These are phyloP conservation scores for Penelope pileata DNA, from an alignment of 2,113 vertebrate genomes.

Conservation along the genomic window DNA sequence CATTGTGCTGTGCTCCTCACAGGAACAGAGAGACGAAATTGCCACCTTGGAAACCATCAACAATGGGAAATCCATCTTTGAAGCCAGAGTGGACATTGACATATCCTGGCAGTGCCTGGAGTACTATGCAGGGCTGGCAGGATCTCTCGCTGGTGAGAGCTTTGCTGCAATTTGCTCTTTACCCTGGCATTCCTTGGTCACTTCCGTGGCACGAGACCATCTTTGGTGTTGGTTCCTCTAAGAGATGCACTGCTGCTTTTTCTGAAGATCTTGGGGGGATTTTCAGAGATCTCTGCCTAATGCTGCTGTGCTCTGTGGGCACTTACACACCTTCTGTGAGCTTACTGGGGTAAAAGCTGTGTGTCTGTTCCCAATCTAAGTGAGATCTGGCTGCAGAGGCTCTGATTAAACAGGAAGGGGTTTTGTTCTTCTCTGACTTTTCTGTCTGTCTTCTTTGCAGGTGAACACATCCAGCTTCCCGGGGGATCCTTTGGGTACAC, in stretches of 20 bases:
- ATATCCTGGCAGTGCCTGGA: conserved; percentile 89
- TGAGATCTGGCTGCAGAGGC: neutral
- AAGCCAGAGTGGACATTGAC: conserved; percentile 87
- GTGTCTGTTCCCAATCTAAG: neutral
- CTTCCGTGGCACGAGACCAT: neutral
- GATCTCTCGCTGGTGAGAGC: conserved; percentile 85
- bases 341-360: neutral
- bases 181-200: neutral
- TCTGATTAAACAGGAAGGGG: neutral
- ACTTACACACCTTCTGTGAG: neutral
- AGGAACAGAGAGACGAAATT: conserved; percentile 90
- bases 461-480: conserved; percentile 92
- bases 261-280: neutral
- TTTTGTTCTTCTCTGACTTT: neutral
- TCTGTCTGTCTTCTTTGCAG: conserved; percentile 65
- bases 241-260: neutral
- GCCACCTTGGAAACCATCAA: conserved; percentile 91
- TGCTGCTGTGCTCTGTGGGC: neutral
- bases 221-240: neutral
- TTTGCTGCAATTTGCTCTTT: neutral
- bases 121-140: conserved; percentile 91
- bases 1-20: neutral
- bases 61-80: conserved; percentile 93
- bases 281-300: neutral
- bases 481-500: conserved; percentile 92